Evolutionary conservation across 2,113 vertebrate species (phyloP), one percentile per base, ranked within the genome.

Genomic region (Eidolon helvum): DNA sequence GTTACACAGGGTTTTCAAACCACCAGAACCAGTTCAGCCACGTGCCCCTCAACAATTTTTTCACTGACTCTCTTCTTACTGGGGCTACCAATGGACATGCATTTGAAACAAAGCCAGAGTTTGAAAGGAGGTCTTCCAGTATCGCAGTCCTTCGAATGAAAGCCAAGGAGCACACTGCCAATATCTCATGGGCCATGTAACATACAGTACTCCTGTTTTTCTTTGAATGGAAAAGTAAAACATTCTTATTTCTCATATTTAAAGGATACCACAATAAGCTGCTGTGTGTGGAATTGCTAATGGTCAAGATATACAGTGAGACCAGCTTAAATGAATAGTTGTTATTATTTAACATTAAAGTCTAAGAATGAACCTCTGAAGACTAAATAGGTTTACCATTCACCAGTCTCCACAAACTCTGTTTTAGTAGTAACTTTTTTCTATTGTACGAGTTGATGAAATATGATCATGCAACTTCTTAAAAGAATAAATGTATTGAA

Each of bases 101-200:
- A 50, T 99, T 99, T 97, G 99, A 99, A 98, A 98, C 99, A 97
- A 99, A 99, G 97, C 99, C 99, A 0, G 99, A 99, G 97, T 99
- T 99, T 71, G 99, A 99, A 98, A 98, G 99, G 90, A 99, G 99
- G 77, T 99, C 99, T 40, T 99, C 99, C 97, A 99, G 99, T 98
- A 99, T 99, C 45, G 99, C 99, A 7, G 99, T 99, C 97, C 99
- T 99, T 98, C 99, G 99, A 97, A 99, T 99, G 99, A 99, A 99
- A 98, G 99, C 99, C 98, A 99, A 99, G 98, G 99, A 99, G 98
- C 99, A 99, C 94, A 97, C 99, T 68, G 99, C 99, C 97, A 99
- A 99, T 98, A 99, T 99, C 98, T 99, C 99, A 90, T 99, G 99
- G 99, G 99, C 99, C 97, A 99, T 99, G 99, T 99, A 99, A 99